phyloP scores from a whole-genome alignment of 2,797 vertebrate genomes.

The Telmatherina bonti region DNA sequence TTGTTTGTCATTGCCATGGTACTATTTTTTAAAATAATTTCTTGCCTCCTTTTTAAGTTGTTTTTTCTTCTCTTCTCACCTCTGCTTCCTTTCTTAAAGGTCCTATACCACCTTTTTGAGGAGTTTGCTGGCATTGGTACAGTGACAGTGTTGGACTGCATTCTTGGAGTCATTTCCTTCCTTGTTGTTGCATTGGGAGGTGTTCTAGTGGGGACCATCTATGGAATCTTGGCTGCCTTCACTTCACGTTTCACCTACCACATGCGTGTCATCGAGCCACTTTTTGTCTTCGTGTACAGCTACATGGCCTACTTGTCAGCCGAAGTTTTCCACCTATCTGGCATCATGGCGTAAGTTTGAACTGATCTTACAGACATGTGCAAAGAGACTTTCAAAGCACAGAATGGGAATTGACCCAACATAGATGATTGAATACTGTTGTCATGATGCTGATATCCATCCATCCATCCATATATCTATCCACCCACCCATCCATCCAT shows the following conservation, averaged over 20 bases:
- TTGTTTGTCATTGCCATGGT: background rate
- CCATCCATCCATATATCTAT: too few relatives aligned
- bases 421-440: too few relatives aligned
- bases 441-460: too few relatives aligned
- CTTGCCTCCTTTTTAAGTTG: background rate
- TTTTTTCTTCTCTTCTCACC: background rate
- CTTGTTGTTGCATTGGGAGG: slow-evolving; percentile 93
- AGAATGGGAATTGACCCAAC: too few relatives aligned
- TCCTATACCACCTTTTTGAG: slow-evolving; percentile 97
- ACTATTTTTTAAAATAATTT: background rate
- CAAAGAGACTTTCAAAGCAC: background rate
- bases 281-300: slow-evolving; percentile 99
- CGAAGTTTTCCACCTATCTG: slow-evolving; percentile 97
- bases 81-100: slow-evolving; percentile 73
- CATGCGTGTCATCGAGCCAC: slow-evolving; percentile 97
- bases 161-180: slow-evolving; percentile 94
- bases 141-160: slow-evolving; percentile 84
- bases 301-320: slow-evolving; percentile 98
- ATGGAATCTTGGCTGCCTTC: slow-evolving; percentile 93
- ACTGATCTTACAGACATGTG: background rate
- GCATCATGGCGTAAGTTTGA: slow-evolving; percentile 98
- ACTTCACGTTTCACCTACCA: slow-evolving; percentile 97
- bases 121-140: slow-evolving; percentile 84
- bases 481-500: too few relatives aligned
- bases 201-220: slow-evolving; percentile 91